These are phyloP conservation scores for Chaetodon trifascialis DNA, from an alignment of 2,113 vertebrate genomes.

Conservation along the genomic window DNA sequence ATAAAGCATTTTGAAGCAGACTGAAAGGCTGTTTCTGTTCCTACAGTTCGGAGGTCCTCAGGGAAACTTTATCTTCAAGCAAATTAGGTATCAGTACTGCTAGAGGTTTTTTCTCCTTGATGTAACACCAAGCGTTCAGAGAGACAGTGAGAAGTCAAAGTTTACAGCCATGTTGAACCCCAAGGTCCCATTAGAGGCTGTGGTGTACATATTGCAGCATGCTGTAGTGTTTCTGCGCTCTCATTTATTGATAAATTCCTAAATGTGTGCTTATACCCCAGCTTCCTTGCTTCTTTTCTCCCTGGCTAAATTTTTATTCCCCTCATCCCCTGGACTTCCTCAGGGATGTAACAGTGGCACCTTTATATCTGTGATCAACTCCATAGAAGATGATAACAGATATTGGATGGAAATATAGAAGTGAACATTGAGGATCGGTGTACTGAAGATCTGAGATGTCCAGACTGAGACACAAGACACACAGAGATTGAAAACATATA, in stretches of 20 bases:
- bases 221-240: too few relatives aligned
- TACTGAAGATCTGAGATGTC: too few relatives aligned
- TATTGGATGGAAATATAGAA: not conserved
- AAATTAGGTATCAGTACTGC: slow-evolving; percentile 60
- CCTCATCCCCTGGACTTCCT: too few relatives aligned
- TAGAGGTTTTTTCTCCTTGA: slow-evolving; percentile 50
- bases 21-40: slow-evolving; percentile 53
- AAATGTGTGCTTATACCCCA: too few relatives aligned
- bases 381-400: not conserved
- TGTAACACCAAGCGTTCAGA: slow-evolving; percentile 59
- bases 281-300: too few relatives aligned
- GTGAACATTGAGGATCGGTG: too few relatives aligned
- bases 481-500: too few relatives aligned
- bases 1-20: slow-evolving; percentile 41
- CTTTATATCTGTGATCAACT: not conserved
- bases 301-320: too few relatives aligned
- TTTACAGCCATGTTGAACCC: slow-evolving; percentile 17
- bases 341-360: too few relatives aligned
- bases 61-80: slow-evolving; percentile 74
- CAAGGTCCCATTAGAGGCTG: slow-evolving; percentile 10
- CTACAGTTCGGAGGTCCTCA: slow-evolving; percentile 41
- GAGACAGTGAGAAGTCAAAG: slow-evolving; percentile 29
- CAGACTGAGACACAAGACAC: not conserved
- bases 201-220: not conserved
- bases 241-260: too few relatives aligned